phyloP scores from a whole-genome alignment of 2,888 invertebrate species.

The Acleris emargana region DNA sequence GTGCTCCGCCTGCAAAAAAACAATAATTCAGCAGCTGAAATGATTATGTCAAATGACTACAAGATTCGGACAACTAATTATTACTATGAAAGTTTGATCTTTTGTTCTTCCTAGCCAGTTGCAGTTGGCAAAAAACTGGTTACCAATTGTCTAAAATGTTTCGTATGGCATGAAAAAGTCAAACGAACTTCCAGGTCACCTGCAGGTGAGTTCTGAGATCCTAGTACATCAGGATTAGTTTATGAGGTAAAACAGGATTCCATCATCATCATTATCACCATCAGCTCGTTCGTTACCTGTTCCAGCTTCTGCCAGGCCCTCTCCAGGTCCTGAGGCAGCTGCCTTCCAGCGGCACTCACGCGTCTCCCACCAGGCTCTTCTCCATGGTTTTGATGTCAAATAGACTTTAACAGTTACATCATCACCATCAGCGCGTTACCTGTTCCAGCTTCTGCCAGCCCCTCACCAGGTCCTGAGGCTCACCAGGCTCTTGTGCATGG shows the following conservation, averaged over 20 bases:
- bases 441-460: slow-evolving; percentile 96
- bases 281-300: slow-evolving; percentile 56
- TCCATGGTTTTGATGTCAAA: slow-evolving; percentile 98
- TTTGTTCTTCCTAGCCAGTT: no score
- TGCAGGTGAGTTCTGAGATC: no score
- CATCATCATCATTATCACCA: no score
- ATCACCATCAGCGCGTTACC: slow-evolving; percentile 46
- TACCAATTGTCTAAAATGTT: no score
- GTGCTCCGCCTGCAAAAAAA: slow-evolving; percentile 89
- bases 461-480: slow-evolving; percentile 97
- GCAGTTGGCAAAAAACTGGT: no score
- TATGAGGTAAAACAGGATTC: no score
- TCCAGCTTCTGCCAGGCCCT: slow-evolving; percentile 97
- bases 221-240: no score
- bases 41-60: no score
- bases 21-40: not conserved
- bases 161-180: no score
- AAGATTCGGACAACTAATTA: no score
- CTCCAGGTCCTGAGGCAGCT: slow-evolving; percentile 97
- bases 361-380: slow-evolving; percentile 95
- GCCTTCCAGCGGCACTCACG: slow-evolving; percentile 93
- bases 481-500: slow-evolving; percentile 95
- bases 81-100: no score
- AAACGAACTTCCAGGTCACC: no score
- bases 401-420: slow-evolving; percentile 30